phyloP scores from a whole-genome alignment of 2,888 invertebrate genomes.

The Smittia sp. region DNA sequence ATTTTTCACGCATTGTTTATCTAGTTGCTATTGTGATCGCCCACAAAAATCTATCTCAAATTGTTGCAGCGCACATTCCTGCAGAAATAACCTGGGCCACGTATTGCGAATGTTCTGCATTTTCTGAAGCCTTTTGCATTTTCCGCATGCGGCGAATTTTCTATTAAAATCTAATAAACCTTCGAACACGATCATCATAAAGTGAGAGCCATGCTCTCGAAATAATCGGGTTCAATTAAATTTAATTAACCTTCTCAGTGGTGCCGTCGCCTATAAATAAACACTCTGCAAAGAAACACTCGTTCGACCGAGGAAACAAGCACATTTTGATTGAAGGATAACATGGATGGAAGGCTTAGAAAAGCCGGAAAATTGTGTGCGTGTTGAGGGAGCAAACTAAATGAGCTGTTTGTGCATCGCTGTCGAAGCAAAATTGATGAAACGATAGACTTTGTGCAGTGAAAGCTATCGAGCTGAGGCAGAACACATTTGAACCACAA shows the following conservation, averaged over 20 bases:
- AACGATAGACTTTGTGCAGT: neutral
- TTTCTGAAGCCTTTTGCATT: neutral
- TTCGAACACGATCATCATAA: slow-evolving; percentile 11
- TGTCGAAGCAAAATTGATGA: slow-evolving; percentile 6
- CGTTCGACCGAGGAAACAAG: neutral
- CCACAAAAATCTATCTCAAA: neutral
- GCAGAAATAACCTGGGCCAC: neutral
- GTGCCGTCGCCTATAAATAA: slow-evolving; percentile 34
- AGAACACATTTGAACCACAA: neutral
- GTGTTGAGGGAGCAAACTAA: neutral
- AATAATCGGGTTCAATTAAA: slow-evolving; percentile 39
- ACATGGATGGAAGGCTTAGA: neutral
- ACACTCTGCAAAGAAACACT: slow-evolving; percentile 10
- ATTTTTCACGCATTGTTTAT: neutral
- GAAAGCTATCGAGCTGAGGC: too few relatives aligned
- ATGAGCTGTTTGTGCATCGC: neutral
- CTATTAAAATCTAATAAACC: slow-evolving; percentile 18
- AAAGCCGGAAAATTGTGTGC: slow-evolving; percentile 8
- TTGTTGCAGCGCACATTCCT: neutral
- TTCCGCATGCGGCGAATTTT: neutral
- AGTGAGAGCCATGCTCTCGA: neutral
- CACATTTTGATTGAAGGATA: neutral
- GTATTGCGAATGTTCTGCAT: neutral
- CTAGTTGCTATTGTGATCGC: neutral
- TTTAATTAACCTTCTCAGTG: slow-evolving; percentile 40